Evolutionary conservation across 2,113 vertebrate genomes (phyloP).

Genomic region (Thamnophis sirtalis): DNA sequence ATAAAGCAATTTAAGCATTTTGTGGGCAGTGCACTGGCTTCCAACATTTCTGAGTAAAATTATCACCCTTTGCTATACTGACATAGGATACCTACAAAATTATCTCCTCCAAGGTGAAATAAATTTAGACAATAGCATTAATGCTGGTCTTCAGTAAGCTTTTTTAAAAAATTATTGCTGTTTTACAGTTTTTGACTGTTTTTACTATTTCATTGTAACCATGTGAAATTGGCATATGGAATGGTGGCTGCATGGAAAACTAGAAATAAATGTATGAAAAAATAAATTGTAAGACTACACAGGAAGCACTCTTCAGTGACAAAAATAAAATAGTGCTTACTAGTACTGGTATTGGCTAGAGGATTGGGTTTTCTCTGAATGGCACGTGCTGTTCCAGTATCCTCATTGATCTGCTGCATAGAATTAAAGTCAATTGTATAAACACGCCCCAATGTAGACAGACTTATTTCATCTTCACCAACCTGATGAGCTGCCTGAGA

Average conservation of each 20-base stretch:
- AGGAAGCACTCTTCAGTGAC: not conserved
- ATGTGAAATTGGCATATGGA: not conserved
- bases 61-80: not conserved
- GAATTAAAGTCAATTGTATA: conserved; percentile 99
- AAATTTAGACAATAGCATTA: not conserved
- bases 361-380: conserved; percentile 99
- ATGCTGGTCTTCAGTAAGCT: not conserved
- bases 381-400: conserved; percentile 97
- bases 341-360: conserved; percentile 92
- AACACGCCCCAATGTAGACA: conserved; percentile 97
- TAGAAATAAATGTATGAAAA: not conserved
- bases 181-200: not conserved
- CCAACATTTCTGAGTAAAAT: not conserved
- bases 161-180: not conserved
- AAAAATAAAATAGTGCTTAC: conserved; percentile 70
- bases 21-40: not conserved
- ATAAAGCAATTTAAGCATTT: not conserved
- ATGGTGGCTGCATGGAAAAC: not conserved
- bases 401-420: conserved; percentile 99
- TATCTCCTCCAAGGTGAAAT: not conserved
- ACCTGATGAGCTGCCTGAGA: conserved; percentile 98
- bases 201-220: not conserved
- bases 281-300: not conserved
- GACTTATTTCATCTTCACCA: conserved; percentile 98
- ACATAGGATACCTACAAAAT: not conserved